These are phyloP conservation scores for Urocolius indicus DNA, from an alignment of 2,113 vertebrate genomes.

Conservation along the genomic window DNA sequence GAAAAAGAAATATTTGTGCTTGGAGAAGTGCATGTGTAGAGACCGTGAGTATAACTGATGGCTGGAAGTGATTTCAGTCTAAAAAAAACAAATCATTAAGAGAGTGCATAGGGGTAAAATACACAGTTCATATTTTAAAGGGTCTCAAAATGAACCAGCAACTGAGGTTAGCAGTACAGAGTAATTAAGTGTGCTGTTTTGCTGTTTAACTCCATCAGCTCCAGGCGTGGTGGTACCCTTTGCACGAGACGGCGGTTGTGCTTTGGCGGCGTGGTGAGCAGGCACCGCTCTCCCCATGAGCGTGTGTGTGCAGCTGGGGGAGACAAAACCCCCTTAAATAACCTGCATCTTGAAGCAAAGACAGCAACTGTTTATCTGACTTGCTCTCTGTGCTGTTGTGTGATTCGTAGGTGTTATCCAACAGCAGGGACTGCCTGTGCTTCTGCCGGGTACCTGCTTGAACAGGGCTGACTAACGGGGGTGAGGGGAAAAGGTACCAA, in stretches of 20 bases:
- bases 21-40: conserved; percentile 78
- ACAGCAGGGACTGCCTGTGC: rapidly evolving
- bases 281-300: background rate
- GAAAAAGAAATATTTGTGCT: conserved; percentile 91
- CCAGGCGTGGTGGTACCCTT: background rate
- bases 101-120: conserved; percentile 91
- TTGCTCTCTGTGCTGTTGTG: background rate
- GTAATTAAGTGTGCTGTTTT: conserved; percentile 78
- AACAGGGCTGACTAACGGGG: background rate
- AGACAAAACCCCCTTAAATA: background rate
- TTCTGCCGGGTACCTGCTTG: background rate
- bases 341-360: background rate
- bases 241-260: conserved; percentile 3
- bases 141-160: conserved; percentile 81
- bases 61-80: conserved; percentile 96
- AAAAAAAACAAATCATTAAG: conserved; percentile 94
- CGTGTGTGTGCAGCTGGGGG: rapidly evolving
- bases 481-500: background rate
- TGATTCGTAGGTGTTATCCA: rapidly evolving
- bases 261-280: background rate
- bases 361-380: background rate
- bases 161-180: conserved; percentile 79
- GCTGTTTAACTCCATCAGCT: conserved; percentile 75
- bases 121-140: conserved; percentile 94
- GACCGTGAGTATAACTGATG: conserved; percentile 84